Percentiles rank a stretch among this genome's conserved stretches.
Conservation (phyloP, 2,113 vertebrate genomes). For the Saccopteryx leptura region DNA sequence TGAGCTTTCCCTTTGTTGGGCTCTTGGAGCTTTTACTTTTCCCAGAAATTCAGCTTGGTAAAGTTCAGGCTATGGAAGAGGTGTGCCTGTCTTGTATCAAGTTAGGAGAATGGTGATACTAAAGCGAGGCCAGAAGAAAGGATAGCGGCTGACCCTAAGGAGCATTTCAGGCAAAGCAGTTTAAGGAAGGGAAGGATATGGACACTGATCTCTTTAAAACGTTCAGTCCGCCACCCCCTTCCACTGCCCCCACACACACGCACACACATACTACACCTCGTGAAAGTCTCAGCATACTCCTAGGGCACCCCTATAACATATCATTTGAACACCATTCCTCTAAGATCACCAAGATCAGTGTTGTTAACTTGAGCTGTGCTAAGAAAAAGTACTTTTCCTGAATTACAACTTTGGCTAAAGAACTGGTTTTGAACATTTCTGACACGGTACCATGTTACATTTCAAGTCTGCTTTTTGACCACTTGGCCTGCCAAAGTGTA, state of each 20-base stretch:
- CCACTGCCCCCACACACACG: not conserved
- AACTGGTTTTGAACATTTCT: slow-evolving; percentile 18
- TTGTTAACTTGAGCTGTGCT: not conserved
- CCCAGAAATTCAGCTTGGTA: not conserved
- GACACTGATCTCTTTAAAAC: not conserved
- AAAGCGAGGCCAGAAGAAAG: not conserved
- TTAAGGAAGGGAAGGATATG: not conserved
- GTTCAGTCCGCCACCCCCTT: not conserved
- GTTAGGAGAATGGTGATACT: not conserved
- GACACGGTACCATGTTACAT: not conserved
- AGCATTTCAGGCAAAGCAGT: not conserved
- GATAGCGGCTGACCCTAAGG: not conserved
- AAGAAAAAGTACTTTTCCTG: slow-evolving; percentile 34
- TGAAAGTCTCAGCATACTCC: not conserved
- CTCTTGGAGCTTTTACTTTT: slow-evolving; percentile 2
- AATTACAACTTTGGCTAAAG: slow-evolving; percentile 19
- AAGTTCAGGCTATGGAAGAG: not conserved
- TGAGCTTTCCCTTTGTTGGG: not conserved
- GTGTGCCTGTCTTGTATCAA: not conserved
- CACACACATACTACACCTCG: not conserved
- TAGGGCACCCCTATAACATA: no score
- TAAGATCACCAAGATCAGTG: not conserved
- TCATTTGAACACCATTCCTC: not conserved
- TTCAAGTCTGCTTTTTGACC: slow-evolving; percentile 21
- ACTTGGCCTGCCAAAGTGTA: not conserved